Evolutionary conservation across 2,888 invertebrate species (phyloP).

Genomic region (Epinotia nisella): DNA sequence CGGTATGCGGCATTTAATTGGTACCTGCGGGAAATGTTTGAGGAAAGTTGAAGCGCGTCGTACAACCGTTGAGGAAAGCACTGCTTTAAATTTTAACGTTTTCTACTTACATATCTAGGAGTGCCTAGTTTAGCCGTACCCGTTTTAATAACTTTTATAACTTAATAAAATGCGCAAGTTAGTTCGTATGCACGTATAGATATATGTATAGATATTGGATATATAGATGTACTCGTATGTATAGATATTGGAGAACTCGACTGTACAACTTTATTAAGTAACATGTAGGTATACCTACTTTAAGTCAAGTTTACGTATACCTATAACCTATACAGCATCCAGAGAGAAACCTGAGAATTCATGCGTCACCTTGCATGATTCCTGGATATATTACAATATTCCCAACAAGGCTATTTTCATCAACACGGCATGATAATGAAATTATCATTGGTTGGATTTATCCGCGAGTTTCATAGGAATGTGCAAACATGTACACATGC

Average conservation of each 20-base stretch:
- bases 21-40: slow-evolving; percentile 30
- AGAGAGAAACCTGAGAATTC: background rate
- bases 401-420: slow-evolving; percentile 6
- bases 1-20: slow-evolving; percentile 1
- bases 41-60: slow-evolving; percentile 28
- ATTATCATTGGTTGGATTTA: slow-evolving; percentile 30
- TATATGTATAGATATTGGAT: no score
- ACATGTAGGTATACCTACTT: no score
- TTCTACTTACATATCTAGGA: slow-evolving; percentile 14
- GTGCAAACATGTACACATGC: slow-evolving; percentile 40
- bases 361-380: background rate
- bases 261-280: no score
- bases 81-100: slow-evolving; percentile 24
- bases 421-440: slow-evolving; percentile 35
- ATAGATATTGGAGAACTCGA: no score
- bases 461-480: slow-evolving; percentile 26
- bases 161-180: slow-evolving; percentile 1
- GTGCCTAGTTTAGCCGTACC: slow-evolving; percentile 7
- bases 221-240: no score
- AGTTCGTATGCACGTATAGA: no score
- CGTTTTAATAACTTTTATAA: slow-evolving; percentile 12
- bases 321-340: no score
- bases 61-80: slow-evolving; percentile 15
- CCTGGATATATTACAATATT: background rate
- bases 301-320: no score